A percentile compares a stretch with the other conserved stretches of the same genome.
phyloP scores from a whole-genome alignment of 2,797 vertebrate species.

The Molossus molossus region DNA sequence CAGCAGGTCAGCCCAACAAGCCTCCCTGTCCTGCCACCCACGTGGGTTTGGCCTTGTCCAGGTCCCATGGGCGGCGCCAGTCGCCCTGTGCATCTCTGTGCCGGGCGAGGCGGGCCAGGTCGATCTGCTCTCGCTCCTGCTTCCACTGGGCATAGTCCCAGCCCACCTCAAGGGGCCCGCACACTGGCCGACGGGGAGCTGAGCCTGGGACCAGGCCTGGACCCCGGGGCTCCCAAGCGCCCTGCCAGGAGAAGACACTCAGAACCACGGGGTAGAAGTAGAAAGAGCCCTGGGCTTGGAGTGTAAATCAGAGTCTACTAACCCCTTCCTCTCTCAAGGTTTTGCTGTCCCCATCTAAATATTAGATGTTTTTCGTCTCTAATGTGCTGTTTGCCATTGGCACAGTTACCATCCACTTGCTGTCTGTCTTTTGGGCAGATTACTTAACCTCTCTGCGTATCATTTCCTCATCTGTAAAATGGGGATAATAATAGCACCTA shows the following conservation, averaged over 20 bases:
- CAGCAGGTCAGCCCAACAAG: not conserved
- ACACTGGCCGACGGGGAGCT: not conserved
- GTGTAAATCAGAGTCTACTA: not conserved
- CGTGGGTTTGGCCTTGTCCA: conserved; percentile 96
- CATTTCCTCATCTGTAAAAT: conserved; percentile 43
- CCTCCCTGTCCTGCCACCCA: conserved; percentile 89
- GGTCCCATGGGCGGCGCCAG: conserved; percentile 98
- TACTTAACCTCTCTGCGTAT: not conserved
- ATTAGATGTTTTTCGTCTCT: not conserved
- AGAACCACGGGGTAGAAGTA: not conserved
- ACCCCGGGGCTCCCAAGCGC: conserved; percentile 41
- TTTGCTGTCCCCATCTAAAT: not conserved
- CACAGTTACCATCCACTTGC: not conserved
- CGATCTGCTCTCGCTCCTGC: conserved; percentile 96
- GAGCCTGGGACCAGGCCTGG: conserved; percentile 10
- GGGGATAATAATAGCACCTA: not conserved
- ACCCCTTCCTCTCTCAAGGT: not conserved
- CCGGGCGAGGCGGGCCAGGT: conserved; percentile 95
- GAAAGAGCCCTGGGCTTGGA: not conserved
- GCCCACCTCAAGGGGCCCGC: not conserved
- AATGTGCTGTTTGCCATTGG: not conserved
- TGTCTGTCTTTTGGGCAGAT: conserved; percentile 23
- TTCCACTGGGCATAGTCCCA: conserved; percentile 93
- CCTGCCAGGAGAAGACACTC: conserved; percentile 70
- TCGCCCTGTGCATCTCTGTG: conserved; percentile 98